These are phyloP conservation scores for Mastacembelus armatus DNA, from an alignment of 2,797 vertebrate species.

Conservation along the genomic window DNA sequence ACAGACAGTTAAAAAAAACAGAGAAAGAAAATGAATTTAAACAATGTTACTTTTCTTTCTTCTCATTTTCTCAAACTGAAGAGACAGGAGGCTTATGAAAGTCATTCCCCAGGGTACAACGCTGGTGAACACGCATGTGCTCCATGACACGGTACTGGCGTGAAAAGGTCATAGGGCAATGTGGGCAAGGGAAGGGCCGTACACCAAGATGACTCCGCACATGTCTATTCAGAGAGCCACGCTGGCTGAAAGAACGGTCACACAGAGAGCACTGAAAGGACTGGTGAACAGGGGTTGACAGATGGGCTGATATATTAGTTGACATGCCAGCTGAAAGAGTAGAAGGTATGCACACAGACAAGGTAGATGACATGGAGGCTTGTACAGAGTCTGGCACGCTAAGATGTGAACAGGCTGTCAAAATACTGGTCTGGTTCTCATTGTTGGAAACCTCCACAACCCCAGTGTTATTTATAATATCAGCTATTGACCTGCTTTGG, in stretches of 20 bases:
- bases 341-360: conserved; percentile 55
- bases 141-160: conserved; percentile 84
- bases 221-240: conserved; percentile 84
- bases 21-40: no score
- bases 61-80: no score
- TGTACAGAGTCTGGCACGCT: conserved; percentile 19
- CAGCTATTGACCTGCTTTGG: conserved; percentile 1
- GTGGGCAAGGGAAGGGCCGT: conserved; percentile 81
- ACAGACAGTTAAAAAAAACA: background rate
- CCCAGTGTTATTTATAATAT: conserved; percentile 1
- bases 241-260: conserved; percentile 81
- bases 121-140: conserved; percentile 84
- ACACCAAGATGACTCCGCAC: conserved; percentile 82
- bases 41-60: no score
- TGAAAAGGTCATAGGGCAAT: conserved; percentile 84
- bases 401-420: conserved; percentile 20
- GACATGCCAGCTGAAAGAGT: conserved; percentile 22
- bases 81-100: conserved; percentile 36
- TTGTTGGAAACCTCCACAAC: background rate
- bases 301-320: conserved; percentile 39
- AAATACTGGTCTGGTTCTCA: conserved; percentile 11
- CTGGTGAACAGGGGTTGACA: conserved; percentile 50
- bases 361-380: conserved; percentile 33
- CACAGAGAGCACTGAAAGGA: conserved; percentile 80
- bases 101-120: conserved; percentile 47